phyloP scores from a whole-genome alignment of 2,113 vertebrate genomes.

The Sardina pilchardus region DNA sequence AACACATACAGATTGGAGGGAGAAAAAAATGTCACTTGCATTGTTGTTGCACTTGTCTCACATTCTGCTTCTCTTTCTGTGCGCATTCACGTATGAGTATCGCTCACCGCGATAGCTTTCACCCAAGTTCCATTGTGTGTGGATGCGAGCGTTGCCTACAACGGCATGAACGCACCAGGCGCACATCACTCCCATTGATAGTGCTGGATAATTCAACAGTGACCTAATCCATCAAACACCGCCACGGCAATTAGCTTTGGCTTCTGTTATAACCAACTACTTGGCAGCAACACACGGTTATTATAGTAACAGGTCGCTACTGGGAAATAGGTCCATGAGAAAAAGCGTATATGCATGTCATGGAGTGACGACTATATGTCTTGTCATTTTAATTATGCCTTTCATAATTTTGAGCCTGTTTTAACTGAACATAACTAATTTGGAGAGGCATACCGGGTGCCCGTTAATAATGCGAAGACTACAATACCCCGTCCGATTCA shows the following conservation, averaged over 20 bases:
- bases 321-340: neutral
- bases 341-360: constrained; percentile 47
- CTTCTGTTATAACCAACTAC: constrained; percentile 11
- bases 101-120: constrained; percentile 71
- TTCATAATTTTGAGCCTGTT: neutral
- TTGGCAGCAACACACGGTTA: constrained; percentile 11
- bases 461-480: neutral
- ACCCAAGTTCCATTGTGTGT: constrained; percentile 72
- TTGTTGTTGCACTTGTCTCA: constrained; percentile 67
- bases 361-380: neutral
- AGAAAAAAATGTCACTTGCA: constrained; percentile 41
- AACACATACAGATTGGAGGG: constrained; percentile 36
- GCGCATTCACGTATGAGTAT: constrained; percentile 60
- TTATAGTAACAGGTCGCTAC: neutral
- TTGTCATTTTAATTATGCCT: neutral
- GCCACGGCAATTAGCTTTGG: constrained; percentile 13
- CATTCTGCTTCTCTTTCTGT: constrained; percentile 66
- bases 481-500: neutral
- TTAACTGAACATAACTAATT: neutral
- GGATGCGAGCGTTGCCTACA: constrained; percentile 53
- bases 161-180: constrained; percentile 6
- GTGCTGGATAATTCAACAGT: neutral
- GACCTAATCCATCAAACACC: constrained; percentile 12
- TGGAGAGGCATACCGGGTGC: neutral
- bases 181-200: constrained; percentile 11